Evolutionary conservation across 2,113 vertebrate species (phyloP), one percentile per base, ranked within the genome.

Genomic region (Chrysemys picta): DNA sequence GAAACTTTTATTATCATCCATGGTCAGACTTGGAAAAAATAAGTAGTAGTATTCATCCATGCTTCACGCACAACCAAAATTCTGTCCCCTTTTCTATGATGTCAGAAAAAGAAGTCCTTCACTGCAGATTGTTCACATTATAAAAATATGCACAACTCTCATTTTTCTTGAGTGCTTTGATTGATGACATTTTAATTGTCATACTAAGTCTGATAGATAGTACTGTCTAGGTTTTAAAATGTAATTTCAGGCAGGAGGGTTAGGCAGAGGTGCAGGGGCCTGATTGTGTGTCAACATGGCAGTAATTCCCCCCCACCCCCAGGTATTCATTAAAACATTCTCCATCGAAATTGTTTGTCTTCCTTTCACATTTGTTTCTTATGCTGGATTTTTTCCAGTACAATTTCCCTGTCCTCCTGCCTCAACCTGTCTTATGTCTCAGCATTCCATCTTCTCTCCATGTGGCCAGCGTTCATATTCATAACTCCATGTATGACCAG

Each of bases 41-140:
- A 92, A 62, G 1, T 25, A 1, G 89, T 78, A 89, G 91, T 54
- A 4, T 80, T 95, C 86, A 57, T 57, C 65, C 2, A 47, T 12
- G 82, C 50, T 27, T 47, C 75, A 78, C 12, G 2, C 13, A 78
- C 75, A 45, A 78, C 75, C 78, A 8, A 50, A 80, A 81, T 16
- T 84, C 16, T 93, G 88, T 87, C 81, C 87, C 47, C 35, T 17
- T 13, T 17, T 91, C 84, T 0, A 0, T 8, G 52, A 45, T 2
- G 2, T 93, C 57, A 95, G 87, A 96, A 94, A 42, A 92, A 89
- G 89, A 92, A 89, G 53, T 81, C 57, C 62, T 53, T 85, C 21
- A 38, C 65, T 88, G 52, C 27, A 91, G 54, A 53, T 50, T 25
- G 10, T 50, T 42, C 14, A 89, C 45, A 78, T 86, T 94, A 84